Percentiles rank a stretch among this genome's conserved stretches.
These are phyloP conservation scores for Apus apus DNA, from an alignment of 2,113 vertebrate species.

Conservation along the genomic window DNA sequence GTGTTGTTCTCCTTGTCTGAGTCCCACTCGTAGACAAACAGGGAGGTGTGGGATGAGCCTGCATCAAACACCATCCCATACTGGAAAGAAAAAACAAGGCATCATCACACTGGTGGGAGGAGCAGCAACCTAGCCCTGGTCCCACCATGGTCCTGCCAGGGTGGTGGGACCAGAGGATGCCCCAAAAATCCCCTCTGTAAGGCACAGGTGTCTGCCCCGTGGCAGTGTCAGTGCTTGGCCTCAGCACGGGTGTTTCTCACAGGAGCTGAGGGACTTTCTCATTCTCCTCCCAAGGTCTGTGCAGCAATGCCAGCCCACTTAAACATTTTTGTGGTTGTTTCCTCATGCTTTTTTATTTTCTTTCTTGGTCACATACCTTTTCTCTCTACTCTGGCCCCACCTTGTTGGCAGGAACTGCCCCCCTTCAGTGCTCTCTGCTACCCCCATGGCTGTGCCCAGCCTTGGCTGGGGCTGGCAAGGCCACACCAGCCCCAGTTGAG, in stretches of 20 bases:
- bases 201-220: accelerated
- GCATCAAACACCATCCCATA: constrained; percentile 91
- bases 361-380: neutral
- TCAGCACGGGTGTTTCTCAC: neutral
- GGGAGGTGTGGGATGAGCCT: constrained; percentile 87
- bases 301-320: neutral
- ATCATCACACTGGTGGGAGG: accelerated
- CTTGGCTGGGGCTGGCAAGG: neutral
- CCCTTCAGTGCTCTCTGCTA: neutral
- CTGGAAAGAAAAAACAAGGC: constrained; percentile 62
- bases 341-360: neutral
- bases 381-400: neutral
- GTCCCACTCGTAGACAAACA: constrained; percentile 89
- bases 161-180: neutral
- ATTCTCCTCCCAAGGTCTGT: neutral
- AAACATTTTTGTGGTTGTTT: neutral
- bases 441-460: neutral
- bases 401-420: neutral
- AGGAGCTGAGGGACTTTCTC: neutral
- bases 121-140: neutral
- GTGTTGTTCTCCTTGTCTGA: constrained; percentile 87
- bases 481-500: neutral
- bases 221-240: accelerated
- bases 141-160: neutral
- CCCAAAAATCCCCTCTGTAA: neutral